Evolutionary conservation across 1,140 invertebrate genomes (phyloP).

Genomic region (Protaetia brevitarsis): DNA sequence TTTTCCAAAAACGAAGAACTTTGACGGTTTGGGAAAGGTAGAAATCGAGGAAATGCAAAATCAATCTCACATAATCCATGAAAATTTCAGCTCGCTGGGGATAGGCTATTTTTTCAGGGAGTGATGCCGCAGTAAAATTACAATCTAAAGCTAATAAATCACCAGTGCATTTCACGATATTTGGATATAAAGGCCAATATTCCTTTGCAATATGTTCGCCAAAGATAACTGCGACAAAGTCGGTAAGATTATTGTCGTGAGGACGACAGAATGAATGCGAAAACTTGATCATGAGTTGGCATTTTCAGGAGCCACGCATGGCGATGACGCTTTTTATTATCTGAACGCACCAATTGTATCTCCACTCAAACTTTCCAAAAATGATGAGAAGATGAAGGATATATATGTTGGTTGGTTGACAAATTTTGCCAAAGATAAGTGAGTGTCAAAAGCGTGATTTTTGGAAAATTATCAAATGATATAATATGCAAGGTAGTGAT

Average conservation of each 20-base stretch:
- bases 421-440: not conserved
- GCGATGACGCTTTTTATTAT: constrained; percentile 8
- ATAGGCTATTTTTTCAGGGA: constrained; percentile 7
- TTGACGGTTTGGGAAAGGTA: not conserved
- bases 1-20: not conserved
- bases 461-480: too few species aligned
- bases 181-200: not conserved
- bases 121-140: not conserved
- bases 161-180: constrained; percentile 1
- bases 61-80: not conserved
- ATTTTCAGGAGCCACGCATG: not conserved
- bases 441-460: not conserved
- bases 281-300: not conserved
- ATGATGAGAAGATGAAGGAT: not conserved
- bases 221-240: not conserved
- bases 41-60: not conserved
- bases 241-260: not conserved
- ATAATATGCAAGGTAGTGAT: too few species aligned
- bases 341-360: not conserved
- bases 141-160: constrained; percentile 7
- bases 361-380: not conserved
- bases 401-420: not conserved
- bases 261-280: not conserved
- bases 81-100: not conserved
- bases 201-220: not conserved